Conservation (phyloP, 2,113 vertebrate species). For the Harpagus bidentatus region DNA sequence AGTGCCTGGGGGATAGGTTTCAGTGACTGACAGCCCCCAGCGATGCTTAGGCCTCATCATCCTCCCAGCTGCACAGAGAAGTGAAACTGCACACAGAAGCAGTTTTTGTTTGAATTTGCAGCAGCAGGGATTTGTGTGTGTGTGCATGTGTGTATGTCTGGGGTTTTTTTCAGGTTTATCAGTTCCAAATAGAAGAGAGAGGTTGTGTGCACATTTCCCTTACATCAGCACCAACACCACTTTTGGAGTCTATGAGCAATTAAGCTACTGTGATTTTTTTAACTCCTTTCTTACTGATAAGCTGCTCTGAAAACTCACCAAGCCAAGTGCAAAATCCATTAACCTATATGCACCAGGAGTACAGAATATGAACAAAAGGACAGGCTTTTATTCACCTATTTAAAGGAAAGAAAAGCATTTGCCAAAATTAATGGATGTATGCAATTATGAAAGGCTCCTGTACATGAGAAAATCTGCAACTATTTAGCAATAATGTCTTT, state of each 20-base stretch:
- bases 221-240: background rate
- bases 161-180: background rate
- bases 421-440: background rate
- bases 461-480: background rate
- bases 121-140: background rate
- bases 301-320: background rate
- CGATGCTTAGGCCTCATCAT: background rate
- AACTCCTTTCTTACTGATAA: background rate
- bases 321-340: background rate
- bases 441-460: background rate
- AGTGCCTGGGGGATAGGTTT: background rate
- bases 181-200: background rate
- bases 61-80: background rate
- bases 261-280: background rate
- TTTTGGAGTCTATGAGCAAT: background rate
- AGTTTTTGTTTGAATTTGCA: slow-evolving; percentile 3
- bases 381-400: background rate
- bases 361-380: background rate
- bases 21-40: slow-evolving; percentile 15
- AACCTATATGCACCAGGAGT: background rate
- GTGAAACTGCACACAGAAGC: slow-evolving; percentile 42
- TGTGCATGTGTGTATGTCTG: background rate
- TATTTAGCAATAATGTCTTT: background rate
- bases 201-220: background rate
- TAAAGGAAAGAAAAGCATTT: background rate